phyloP scores from a whole-genome alignment of 2,797 vertebrate species.

The Characodon lateralis region DNA sequence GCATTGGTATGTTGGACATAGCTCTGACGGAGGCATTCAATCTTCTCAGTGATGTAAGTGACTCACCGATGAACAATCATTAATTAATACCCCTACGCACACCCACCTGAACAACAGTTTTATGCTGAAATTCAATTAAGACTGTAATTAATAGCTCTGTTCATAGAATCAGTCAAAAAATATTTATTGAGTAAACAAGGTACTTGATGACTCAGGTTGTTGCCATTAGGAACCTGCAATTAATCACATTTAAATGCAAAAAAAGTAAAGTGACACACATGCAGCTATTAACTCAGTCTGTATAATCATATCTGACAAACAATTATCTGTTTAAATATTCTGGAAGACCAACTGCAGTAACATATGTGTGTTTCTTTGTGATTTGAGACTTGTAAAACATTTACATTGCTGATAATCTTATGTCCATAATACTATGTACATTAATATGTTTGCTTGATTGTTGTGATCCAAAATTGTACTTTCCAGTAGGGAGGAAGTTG shows the following conservation, averaged over 20 bases:
- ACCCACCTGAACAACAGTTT: constrained; percentile 3
- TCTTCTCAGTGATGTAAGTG: constrained; percentile 92
- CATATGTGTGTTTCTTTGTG: not conserved
- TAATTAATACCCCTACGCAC: not conserved
- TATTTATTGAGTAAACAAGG: constrained; percentile 63
- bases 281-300: not conserved
- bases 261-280: constrained; percentile 9
- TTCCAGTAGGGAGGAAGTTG: not conserved
- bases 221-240: constrained; percentile 52
- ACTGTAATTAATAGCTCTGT: constrained; percentile 58
- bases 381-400: not conserved
- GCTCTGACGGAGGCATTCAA: constrained; percentile 95
- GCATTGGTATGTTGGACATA: constrained; percentile 96
- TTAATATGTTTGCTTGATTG: constrained; percentile 9
- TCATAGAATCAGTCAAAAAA: constrained; percentile 53
- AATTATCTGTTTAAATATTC: not conserved
- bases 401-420: not conserved
- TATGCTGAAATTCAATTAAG: constrained; percentile 53
- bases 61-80: constrained; percentile 6
- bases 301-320: constrained; percentile 4
- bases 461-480: not conserved
- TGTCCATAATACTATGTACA: not conserved
- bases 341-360: not conserved
- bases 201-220: constrained; percentile 52
- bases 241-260: constrained; percentile 39